Evolutionary conservation across 2,797 vertebrate species (phyloP).

Genomic region (Crocodylus rhombifer): DNA sequence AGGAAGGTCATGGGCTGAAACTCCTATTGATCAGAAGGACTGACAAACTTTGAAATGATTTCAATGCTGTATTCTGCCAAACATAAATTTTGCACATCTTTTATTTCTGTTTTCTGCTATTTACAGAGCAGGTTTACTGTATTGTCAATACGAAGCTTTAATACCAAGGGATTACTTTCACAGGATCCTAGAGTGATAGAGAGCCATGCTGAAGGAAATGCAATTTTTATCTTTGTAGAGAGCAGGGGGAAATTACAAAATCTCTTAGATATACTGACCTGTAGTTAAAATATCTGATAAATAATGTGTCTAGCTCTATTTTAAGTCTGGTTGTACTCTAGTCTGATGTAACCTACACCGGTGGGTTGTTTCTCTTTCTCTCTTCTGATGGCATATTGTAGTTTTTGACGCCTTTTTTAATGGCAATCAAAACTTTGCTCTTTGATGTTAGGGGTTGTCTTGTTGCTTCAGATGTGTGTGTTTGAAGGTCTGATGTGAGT

Average conservation of each 20-base stretch:
- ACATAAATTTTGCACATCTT: conserved; percentile 53
- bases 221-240: conserved; percentile 53
- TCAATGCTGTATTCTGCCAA: conserved; percentile 45
- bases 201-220: conserved; percentile 47
- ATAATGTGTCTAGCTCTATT: neutral
- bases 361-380: too few species aligned
- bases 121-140: conserved; percentile 52
- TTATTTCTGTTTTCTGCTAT: conserved; percentile 59
- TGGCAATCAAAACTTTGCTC: too few species aligned
- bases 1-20: conserved; percentile 28
- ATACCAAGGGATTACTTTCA: conserved; percentile 60
- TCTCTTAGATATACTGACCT: conserved; percentile 55
- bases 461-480: too few species aligned
- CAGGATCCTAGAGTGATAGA: conserved; percentile 61
- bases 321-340: neutral
- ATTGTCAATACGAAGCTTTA: conserved; percentile 72
- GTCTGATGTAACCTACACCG: neutral
- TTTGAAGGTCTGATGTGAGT: too few species aligned
- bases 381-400: too few species aligned
- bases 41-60: conserved; percentile 33
- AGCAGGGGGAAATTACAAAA: conserved; percentile 73
- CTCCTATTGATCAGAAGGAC: conserved; percentile 4
- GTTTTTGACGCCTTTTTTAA: too few species aligned
- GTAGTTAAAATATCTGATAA: conserved; percentile 50
- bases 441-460: too few species aligned